These are phyloP conservation scores for Lasaia peninsularis DNA, from an alignment of 1,140 invertebrate species.

Conservation along the genomic window DNA sequence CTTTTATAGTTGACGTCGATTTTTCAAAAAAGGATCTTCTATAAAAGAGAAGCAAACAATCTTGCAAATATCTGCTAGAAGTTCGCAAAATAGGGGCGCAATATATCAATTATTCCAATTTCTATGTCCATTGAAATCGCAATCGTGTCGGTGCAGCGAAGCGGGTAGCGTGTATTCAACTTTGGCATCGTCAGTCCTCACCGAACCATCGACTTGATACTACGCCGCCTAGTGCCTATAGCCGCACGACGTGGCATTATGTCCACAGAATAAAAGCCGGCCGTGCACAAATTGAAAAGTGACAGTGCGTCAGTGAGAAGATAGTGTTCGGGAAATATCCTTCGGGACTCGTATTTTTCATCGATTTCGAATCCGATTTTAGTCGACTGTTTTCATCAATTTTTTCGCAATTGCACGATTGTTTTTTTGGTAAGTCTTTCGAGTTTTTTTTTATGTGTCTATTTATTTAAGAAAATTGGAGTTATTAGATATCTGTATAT, in stretches of 20 bases:
- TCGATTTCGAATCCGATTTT: slow-evolving; percentile 32
- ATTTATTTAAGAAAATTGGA: not conserved
- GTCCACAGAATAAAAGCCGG: slow-evolving; percentile 49
- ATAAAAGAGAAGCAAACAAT: not conserved
- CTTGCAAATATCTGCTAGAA: not conserved
- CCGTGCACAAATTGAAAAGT: slow-evolving; percentile 53
- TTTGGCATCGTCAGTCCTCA: slow-evolving; percentile 44
- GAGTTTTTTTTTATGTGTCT: not conserved
- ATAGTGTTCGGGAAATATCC: slow-evolving; percentile 43
- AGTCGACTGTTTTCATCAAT: slow-evolving; percentile 26
- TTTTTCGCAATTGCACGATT: slow-evolving; percentile 48
- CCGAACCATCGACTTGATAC: slow-evolving; percentile 45
- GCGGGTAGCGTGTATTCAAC: slow-evolving; percentile 23
- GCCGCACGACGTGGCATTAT: slow-evolving; percentile 46
- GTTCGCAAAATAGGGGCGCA: not conserved
- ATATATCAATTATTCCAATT: slow-evolving; percentile 9
- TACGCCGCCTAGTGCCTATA: slow-evolving; percentile 40
- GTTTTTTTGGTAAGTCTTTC: slow-evolving; percentile 47
- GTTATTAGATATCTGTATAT: not conserved
- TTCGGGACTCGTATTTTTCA: slow-evolving; percentile 41
- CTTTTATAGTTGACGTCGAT: no score
- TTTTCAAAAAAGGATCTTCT: no score
- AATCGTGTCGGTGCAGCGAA: slow-evolving; percentile 29
- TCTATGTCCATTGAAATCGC: slow-evolving; percentile 26
- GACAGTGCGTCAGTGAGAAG: slow-evolving; percentile 64